Conservation (phyloP, 1,140 invertebrate genomes). For the Ceratina australensis region DNA sequence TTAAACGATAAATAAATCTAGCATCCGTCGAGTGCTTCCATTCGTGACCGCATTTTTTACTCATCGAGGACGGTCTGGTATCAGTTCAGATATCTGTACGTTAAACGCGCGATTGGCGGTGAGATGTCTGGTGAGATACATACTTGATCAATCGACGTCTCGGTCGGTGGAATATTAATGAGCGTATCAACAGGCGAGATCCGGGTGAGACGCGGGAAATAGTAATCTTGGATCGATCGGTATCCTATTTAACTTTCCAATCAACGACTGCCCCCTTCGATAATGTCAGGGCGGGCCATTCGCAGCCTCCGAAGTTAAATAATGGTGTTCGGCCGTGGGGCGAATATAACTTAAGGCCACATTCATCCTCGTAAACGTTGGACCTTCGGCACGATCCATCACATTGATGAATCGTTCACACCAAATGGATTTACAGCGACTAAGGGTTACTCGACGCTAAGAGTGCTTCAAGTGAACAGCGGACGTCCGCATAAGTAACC, state of each 20-base stretch:
- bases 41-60: too few species aligned
- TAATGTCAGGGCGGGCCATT: conserved; percentile 25
- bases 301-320: conserved; percentile 44
- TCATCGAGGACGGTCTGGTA: too few species aligned
- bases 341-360: conserved; percentile 51
- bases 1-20: too few species aligned
- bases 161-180: conserved; percentile 1
- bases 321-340: conserved; percentile 42
- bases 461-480: conserved; percentile 33
- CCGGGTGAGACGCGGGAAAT: background rate
- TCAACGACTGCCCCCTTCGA: conserved; percentile 18
- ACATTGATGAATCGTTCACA: conserved; percentile 61
- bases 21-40: too few species aligned
- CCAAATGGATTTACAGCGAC: conserved; percentile 46
- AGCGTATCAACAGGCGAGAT: background rate
- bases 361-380: conserved; percentile 59
- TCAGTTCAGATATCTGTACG: too few species aligned
- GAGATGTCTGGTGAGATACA: background rate
- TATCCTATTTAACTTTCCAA: conserved; percentile 39
- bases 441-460: conserved; percentile 43
- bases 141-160: conserved; percentile 2
- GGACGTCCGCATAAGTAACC: conserved; percentile 26
- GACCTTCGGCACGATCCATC: conserved; percentile 59
- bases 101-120: too few species aligned
- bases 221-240: conserved; percentile 8